phyloP scores from a whole-genome alignment of 2,888 invertebrate species.

The Cerceris rybyensis region DNA sequence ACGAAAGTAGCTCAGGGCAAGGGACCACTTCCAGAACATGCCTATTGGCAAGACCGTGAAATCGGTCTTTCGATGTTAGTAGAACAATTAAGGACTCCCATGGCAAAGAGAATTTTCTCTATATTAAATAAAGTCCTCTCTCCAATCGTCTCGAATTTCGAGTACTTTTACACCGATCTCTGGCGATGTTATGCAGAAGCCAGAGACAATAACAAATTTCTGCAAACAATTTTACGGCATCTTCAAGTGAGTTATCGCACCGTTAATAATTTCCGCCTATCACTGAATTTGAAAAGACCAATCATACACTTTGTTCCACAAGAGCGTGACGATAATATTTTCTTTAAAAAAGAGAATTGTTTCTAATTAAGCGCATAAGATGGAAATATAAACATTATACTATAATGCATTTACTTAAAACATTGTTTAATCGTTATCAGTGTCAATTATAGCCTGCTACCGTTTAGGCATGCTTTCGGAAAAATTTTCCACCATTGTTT shows the following conservation, averaged over 20 bases:
- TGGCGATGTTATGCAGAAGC: constrained; percentile 87
- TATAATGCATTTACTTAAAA: too few relatives aligned
- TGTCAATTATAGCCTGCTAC: too few relatives aligned
- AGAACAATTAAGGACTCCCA: constrained; percentile 91
- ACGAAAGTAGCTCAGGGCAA: constrained; percentile 85
- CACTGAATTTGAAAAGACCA: not conserved
- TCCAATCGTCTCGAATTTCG: constrained; percentile 84
- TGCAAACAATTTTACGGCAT: constrained; percentile 89
- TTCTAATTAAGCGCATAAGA: too few relatives aligned
- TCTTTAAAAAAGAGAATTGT: too few relatives aligned
- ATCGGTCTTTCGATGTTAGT: constrained; percentile 89
- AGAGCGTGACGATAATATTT: too few relatives aligned
- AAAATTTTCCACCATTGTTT: too few relatives aligned
- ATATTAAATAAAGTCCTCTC: constrained; percentile 84
- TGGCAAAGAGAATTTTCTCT: constrained; percentile 85
- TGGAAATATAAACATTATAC: too few relatives aligned
- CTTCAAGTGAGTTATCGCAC: constrained; percentile 83
- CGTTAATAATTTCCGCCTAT: not conserved
- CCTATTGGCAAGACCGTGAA: constrained; percentile 93
- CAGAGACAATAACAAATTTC: constrained; percentile 90
- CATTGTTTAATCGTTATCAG: too few relatives aligned
- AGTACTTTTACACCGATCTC: constrained; percentile 85
- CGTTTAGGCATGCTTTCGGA: too few relatives aligned
- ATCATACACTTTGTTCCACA: too few relatives aligned
- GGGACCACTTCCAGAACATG: constrained; percentile 92